These are phyloP conservation scores for Lasioglossum figueresi DNA, from an alignment of 2,888 invertebrate species.

Conservation along the genomic window DNA sequence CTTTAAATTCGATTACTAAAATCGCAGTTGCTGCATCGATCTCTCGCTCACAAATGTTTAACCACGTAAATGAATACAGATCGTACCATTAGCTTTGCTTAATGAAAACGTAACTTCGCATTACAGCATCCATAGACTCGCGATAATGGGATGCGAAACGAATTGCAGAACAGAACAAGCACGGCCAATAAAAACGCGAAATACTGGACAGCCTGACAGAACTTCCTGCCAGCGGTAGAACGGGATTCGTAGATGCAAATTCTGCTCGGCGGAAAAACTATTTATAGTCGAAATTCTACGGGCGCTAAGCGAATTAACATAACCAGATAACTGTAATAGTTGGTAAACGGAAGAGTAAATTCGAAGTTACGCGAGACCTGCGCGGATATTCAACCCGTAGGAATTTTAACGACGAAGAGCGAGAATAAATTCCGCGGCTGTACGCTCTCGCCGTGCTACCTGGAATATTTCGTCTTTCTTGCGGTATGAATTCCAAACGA, in stretches of 20 bases:
- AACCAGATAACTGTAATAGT: conserved; percentile 1
- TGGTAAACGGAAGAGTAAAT: conserved; percentile 13
- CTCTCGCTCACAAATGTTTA: background rate
- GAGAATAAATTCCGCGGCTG: conserved; percentile 3
- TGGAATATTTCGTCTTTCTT: conserved; percentile 15
- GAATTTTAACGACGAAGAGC: conserved; percentile 13
- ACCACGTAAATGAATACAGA: background rate
- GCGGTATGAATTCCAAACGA: conserved; percentile 18
- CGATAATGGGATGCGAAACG: background rate
- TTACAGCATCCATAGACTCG: background rate
- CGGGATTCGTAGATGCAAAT: background rate
- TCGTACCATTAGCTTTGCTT: background rate
- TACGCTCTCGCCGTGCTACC: background rate
- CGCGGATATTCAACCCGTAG: background rate
- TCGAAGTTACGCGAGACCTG: background rate
- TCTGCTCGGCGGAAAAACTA: background rate
- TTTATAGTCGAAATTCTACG: background rate
- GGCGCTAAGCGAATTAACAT: background rate
- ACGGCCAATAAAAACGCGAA: background rate
- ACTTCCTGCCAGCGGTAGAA: background rate
- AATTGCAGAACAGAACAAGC: background rate
- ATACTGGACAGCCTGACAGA: background rate
- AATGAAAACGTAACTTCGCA: background rate
- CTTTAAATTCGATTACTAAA: too few species aligned
- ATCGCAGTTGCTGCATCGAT: background rate